phyloP scores from a whole-genome alignment of 2,113 vertebrate species.

The Lophius piscatorius region DNA sequence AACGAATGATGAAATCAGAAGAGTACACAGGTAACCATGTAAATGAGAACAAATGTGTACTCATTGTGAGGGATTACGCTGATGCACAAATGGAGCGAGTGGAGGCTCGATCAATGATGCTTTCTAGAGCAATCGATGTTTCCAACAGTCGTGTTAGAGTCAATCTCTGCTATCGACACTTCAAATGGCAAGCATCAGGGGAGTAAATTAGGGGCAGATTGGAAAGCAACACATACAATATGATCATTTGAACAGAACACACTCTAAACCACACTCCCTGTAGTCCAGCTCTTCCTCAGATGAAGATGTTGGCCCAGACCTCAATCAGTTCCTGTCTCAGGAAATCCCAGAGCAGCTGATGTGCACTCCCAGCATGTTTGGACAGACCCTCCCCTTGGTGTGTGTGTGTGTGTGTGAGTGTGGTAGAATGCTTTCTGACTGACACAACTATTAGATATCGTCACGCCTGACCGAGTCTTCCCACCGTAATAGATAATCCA shows the following conservation, averaged over 20 bases:
- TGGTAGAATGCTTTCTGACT: constrained; percentile 51
- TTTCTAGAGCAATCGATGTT: not conserved
- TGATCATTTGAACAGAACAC: too few species aligned
- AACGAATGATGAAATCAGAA: constrained; percentile 62
- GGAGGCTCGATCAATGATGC: constrained; percentile 26
- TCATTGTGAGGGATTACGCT: constrained; percentile 14
- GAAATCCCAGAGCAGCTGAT: constrained; percentile 25
- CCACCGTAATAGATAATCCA: constrained; percentile 62
- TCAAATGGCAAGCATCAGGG: too few species aligned
- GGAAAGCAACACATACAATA: too few species aligned
- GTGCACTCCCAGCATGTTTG: constrained; percentile 21
- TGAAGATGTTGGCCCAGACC: constrained; percentile 31
- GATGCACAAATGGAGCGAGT: constrained; percentile 11
- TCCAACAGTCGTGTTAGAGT: not conserved
- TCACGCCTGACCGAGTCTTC: constrained; percentile 66
- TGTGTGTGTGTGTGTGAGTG: constrained; percentile 2
- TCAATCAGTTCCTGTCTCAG: constrained; percentile 41
- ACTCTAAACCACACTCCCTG: not conserved
- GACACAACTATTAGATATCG: constrained; percentile 73
- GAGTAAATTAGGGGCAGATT: too few species aligned
- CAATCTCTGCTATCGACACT: not conserved
- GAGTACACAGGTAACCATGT: constrained; percentile 42
- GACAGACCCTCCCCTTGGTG: constrained; percentile 9
- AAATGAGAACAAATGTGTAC: constrained; percentile 26
- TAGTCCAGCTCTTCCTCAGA: constrained; percentile 8